These are phyloP conservation scores for Galerucella nymphaeae DNA, from an alignment of 2,888 invertebrate genomes.

Conservation along the genomic window DNA sequence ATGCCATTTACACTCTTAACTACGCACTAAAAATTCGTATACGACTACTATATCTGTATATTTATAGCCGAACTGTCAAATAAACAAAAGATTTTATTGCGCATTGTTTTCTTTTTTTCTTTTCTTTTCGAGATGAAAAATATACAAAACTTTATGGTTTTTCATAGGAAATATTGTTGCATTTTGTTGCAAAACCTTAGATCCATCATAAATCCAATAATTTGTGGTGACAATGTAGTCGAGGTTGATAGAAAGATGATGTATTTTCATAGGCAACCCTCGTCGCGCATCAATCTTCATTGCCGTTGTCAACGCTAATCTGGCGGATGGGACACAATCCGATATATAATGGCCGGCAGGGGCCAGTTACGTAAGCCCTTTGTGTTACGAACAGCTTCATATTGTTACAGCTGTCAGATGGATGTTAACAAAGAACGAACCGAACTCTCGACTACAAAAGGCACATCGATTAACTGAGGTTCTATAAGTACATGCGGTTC, in stretches of 20 bases:
- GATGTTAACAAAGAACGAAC: slow-evolving; percentile 38
- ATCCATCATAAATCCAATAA: slow-evolving; percentile 62
- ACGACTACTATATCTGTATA: slow-evolving; percentile 47
- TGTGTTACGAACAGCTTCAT: slow-evolving; percentile 50
- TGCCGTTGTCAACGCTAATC: slow-evolving; percentile 58
- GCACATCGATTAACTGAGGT: slow-evolving; percentile 3
- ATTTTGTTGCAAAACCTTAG: slow-evolving; percentile 20
- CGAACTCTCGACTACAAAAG: slow-evolving; percentile 18
- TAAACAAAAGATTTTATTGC: slow-evolving; percentile 44
- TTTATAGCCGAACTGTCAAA: slow-evolving; percentile 44
- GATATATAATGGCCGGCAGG: slow-evolving; percentile 59
- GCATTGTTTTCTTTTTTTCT: slow-evolving; percentile 39
- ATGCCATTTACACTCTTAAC: slow-evolving; percentile 53
- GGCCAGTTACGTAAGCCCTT: slow-evolving; percentile 56
- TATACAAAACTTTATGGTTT: slow-evolving; percentile 21
- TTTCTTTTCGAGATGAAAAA: slow-evolving; percentile 22
- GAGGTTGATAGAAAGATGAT: slow-evolving; percentile 59
- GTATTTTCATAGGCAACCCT: slow-evolving; percentile 54
- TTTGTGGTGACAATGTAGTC: slow-evolving; percentile 60
- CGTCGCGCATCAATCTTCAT: slow-evolving; percentile 61
- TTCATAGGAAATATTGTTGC: slow-evolving; percentile 16
- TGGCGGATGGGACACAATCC: slow-evolving; percentile 59
- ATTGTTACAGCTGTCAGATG: slow-evolving; percentile 58
- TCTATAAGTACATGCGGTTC: slow-evolving; percentile 5
- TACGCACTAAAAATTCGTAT: slow-evolving; percentile 51